phyloP scores from a whole-genome alignment of 2,888 invertebrate species.

The Drosophila longiperda region DNA sequence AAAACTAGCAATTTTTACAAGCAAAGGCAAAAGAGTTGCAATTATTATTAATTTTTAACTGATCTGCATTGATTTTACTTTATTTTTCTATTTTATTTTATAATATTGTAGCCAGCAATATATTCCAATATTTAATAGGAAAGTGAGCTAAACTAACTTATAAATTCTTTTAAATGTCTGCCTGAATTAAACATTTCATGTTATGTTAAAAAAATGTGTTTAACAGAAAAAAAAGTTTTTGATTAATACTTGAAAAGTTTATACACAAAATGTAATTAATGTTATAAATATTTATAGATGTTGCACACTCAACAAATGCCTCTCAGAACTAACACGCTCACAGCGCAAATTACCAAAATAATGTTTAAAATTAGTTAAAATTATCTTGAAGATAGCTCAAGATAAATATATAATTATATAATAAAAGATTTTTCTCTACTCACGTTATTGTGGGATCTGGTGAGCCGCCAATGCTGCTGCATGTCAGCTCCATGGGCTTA shows the following conservation, averaged over 20 bases:
- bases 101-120: no score
- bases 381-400: not conserved
- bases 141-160: no score
- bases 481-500: constrained; percentile 90
- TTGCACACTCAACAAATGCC: not conserved
- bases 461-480: constrained; percentile 94
- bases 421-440: constrained; percentile 50
- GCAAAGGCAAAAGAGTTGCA: not conserved
- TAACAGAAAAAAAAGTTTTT: not conserved
- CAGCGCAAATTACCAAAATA: not conserved
- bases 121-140: no score
- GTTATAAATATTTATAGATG: not conserved
- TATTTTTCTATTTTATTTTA: no score
- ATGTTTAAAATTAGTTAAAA: not conserved
- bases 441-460: constrained; percentile 94
- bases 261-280: not conserved
- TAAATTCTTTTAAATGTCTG: no score
- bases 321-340: not conserved
- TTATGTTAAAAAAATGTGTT: not conserved
- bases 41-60: not conserved
- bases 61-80: not conserved
- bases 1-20: not conserved
- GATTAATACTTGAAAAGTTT: not conserved
- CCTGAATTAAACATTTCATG: no score
- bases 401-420: not conserved